Conservation (phyloP, 53 echinoderm and acorn worm genomes). For the Henricia sp. region DNA sequence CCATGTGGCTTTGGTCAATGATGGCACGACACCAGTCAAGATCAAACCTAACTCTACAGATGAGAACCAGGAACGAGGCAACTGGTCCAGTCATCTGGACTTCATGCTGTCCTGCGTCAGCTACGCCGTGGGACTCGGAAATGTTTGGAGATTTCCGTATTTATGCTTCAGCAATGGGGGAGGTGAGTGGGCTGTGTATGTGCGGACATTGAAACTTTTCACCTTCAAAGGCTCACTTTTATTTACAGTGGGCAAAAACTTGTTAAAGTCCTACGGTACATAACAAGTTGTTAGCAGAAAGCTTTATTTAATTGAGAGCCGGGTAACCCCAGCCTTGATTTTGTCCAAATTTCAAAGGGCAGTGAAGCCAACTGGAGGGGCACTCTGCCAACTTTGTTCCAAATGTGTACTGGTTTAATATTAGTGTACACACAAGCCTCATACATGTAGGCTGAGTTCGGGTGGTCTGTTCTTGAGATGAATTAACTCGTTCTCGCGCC, state of each 20-base stretch:
- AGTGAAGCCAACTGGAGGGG: neutral
- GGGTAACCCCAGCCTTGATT: no score
- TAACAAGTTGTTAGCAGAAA: no score
- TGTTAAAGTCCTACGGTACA: neutral
- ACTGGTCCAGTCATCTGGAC: constrained; percentile 95
- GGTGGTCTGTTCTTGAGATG: no score
- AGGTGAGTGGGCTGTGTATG: constrained; percentile 49
- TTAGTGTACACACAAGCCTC: no score
- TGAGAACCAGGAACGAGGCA: constrained; percentile 86
- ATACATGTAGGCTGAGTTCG: no score
- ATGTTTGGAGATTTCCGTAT: constrained; percentile 89
- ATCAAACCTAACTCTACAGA: constrained; percentile 39
- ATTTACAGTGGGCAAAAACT: neutral
- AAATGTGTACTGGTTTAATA: no score
- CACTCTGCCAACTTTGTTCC: no score
- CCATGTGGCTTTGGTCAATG: constrained; percentile 46
- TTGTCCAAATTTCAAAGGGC: no score
- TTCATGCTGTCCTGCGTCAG: constrained; percentile 91
- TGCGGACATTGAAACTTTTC: neutral
- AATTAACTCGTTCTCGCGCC: no score
- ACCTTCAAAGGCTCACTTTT: neutral
- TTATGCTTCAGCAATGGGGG: constrained; percentile 90
- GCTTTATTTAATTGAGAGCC: no score
- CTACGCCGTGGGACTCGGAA: constrained; percentile 91
- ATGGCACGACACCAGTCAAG: constrained; percentile 26